These are phyloP conservation scores for Coregonus ussuriensis DNA, from an alignment of 2,797 vertebrate species.

Conservation along the genomic window DNA sequence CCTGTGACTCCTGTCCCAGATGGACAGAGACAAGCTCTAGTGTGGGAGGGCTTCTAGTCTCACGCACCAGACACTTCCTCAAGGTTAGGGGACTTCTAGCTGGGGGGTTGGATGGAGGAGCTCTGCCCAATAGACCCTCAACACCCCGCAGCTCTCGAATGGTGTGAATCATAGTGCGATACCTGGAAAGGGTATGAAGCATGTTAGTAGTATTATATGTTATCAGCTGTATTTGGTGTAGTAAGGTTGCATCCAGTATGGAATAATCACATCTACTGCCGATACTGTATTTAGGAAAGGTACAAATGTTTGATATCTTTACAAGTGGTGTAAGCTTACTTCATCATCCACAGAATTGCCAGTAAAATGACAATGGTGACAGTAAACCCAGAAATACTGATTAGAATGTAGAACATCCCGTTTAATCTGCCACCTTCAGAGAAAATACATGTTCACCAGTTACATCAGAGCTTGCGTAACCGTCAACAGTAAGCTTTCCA, in stretches of 20 bases:
- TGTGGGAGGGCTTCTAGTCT: not conserved
- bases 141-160: slow-evolving; percentile 15
- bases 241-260: not conserved
- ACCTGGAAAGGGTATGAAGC: slow-evolving; percentile 8
- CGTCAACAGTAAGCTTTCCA: not conserved
- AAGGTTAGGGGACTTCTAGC: not conserved
- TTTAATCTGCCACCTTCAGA: not conserved
- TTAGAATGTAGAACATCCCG: slow-evolving; percentile 4
- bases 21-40: not conserved
- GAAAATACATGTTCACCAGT: not conserved
- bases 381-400: slow-evolving; percentile 5
- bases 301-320: not conserved
- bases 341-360: slow-evolving; percentile 24
- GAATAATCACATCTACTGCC: not conserved
- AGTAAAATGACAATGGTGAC: slow-evolving; percentile 13
- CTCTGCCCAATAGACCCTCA: not conserved
- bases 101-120: not conserved
- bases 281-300: not conserved
- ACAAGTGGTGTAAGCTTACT: slow-evolving; percentile 27
- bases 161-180: slow-evolving; percentile 22
- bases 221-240: not conserved
- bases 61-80: too few species aligned
- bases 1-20: not conserved
- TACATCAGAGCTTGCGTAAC: not conserved
- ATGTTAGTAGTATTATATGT: not conserved